phyloP scores from a whole-genome alignment of 1,140 invertebrate genomes.

The Zaprionus camerounensis region DNA sequence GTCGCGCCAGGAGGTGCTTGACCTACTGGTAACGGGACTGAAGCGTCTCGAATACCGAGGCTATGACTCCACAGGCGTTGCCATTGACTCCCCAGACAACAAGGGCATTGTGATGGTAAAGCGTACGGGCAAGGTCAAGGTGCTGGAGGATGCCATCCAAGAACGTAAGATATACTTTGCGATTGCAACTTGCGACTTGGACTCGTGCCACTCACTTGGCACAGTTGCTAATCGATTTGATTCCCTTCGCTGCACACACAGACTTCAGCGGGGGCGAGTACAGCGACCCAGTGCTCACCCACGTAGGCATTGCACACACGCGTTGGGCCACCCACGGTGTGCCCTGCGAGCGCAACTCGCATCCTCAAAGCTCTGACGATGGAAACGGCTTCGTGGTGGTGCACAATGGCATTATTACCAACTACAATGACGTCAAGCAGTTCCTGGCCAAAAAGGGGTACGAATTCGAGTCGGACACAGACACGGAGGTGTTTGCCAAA shows the following conservation, averaged over 20 bases:
- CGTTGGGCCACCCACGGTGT: constrained; percentile 99
- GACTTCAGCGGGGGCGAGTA: constrained; percentile 74
- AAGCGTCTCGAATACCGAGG: constrained; percentile 99
- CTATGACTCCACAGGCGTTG: constrained; percentile 99
- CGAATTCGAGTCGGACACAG: constrained; percentile 98
- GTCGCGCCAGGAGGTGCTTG: constrained; percentile 95
- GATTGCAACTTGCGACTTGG: not conserved
- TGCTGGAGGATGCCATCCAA: constrained; percentile 94
- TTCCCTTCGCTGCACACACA: constrained; percentile 18
- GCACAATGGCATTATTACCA: constrained; percentile 99
- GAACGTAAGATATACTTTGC: constrained; percentile 50
- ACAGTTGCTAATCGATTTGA: constrained; percentile 2
- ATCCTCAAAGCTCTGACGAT: constrained; percentile 97
- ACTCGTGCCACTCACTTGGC: not conserved
- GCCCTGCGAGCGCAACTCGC: constrained; percentile 96
- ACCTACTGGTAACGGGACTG: constrained; percentile 96
- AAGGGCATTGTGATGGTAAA: constrained; percentile 95
- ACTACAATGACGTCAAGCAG: constrained; percentile 99
- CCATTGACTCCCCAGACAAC: constrained; percentile 92
- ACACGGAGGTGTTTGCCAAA: constrained; percentile 99
- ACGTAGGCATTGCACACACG: constrained; percentile 99
- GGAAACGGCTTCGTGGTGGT: constrained; percentile 97
- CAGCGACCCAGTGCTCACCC: constrained; percentile 85
- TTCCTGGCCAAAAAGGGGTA: constrained; percentile 96
- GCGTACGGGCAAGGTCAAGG: constrained; percentile 96